Percentiles rank a stretch among this genome's conserved stretches.
phyloP scores from a whole-genome alignment of 1,140 invertebrate species.

The Chrysomallon squamiferum region DNA sequence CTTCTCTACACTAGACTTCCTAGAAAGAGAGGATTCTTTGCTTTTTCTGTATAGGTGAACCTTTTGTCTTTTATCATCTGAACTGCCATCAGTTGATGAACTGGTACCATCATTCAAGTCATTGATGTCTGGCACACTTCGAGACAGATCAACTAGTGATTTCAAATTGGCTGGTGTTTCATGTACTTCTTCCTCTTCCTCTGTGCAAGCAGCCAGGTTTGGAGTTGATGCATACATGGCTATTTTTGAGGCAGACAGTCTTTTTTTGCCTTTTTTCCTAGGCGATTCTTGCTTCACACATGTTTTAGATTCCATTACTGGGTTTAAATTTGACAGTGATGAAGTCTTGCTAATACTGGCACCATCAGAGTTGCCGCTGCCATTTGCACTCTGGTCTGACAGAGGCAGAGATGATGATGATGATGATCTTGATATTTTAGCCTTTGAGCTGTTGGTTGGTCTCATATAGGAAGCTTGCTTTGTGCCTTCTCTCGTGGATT shows the following conservation, averaged over 20 bases:
- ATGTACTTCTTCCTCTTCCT: constrained; percentile 14
- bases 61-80: not conserved
- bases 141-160: constrained; percentile 25
- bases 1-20: too few relatives aligned
- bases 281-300: not conserved
- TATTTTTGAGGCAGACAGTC: constrained; percentile 12
- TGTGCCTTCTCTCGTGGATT: not conserved
- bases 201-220: constrained; percentile 25
- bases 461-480: constrained; percentile 6
- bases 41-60: too few relatives aligned
- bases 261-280: not conserved
- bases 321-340: constrained; percentile 23
- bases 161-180: constrained; percentile 27
- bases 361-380: not conserved
- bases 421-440: constrained; percentile 14
- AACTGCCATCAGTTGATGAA: not conserved
- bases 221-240: constrained; percentile 40
- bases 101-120: constrained; percentile 24
- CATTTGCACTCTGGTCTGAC: not conserved
- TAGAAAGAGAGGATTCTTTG: too few relatives aligned
- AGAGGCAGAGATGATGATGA: not conserved
- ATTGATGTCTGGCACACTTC: constrained; percentile 43
- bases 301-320: constrained; percentile 1
- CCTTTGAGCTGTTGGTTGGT: constrained; percentile 25
- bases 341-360: constrained; percentile 16